These are phyloP conservation scores for Reticulitermes speratus DNA, from an alignment of 1,140 invertebrate genomes.

Conservation along the genomic window DNA sequence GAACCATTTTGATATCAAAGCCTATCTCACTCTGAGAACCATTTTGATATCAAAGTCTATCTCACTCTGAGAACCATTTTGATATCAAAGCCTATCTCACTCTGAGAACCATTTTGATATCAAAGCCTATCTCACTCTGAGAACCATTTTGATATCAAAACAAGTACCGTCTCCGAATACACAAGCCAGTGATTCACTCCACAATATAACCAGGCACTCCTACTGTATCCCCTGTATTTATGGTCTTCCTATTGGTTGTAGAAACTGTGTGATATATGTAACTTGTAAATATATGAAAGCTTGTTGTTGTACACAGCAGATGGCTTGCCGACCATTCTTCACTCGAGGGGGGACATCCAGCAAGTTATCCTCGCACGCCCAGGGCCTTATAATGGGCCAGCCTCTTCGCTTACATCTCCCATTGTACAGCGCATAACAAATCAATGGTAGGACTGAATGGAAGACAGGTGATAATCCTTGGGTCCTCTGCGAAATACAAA, in stretches of 20 bases:
- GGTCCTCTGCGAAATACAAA: conserved; percentile 5
- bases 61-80: too few relatives aligned
- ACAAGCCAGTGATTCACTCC: too few relatives aligned
- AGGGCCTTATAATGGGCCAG: neutral
- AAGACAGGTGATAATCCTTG: conserved; percentile 16
- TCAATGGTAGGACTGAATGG: neutral
- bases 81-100: too few relatives aligned
- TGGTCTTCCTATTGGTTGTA: neutral
- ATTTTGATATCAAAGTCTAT: too few relatives aligned
- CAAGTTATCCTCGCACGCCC: conserved; percentile 9
- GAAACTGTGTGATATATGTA: neutral
- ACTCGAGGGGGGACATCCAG: too few relatives aligned
- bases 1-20: too few relatives aligned
- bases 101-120: too few relatives aligned
- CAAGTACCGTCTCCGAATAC: too few relatives aligned
- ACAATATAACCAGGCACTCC: too few relatives aligned
- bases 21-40: too few relatives aligned
- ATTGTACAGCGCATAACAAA: conserved; percentile 18
- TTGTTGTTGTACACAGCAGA: neutral
- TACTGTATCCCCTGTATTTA: neutral
- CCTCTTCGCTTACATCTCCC: neutral
- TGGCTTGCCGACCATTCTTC: neutral
- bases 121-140: too few relatives aligned
- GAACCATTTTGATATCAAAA: too few relatives aligned
- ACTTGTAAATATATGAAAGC: neutral